These are phyloP conservation scores for Drosophila subquinaria DNA, from an alignment of 2,888 invertebrate species.

Conservation along the genomic window DNA sequence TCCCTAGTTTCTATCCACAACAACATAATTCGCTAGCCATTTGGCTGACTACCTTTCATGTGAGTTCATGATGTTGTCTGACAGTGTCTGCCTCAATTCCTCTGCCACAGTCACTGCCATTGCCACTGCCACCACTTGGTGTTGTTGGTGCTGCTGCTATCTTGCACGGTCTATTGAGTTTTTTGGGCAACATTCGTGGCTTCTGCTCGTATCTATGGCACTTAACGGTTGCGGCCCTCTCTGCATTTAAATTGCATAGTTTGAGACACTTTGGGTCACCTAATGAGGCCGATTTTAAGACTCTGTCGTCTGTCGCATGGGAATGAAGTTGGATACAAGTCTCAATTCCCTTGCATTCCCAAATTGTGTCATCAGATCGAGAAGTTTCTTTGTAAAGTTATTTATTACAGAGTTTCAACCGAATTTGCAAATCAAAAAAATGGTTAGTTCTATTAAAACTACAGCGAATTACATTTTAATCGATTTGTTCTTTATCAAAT, in stretches of 20 bases:
- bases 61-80: conserved; percentile 29
- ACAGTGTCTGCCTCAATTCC: conserved; percentile 7
- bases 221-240: conserved; percentile 59
- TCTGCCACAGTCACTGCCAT: conserved; percentile 9
- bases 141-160: conserved; percentile 47
- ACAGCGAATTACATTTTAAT: too few species aligned
- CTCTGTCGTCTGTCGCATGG: conserved; percentile 38
- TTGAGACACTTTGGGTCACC: conserved; percentile 76
- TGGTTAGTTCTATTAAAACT: too few species aligned
- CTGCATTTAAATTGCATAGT: conserved; percentile 80
- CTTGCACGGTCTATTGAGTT: conserved; percentile 73
- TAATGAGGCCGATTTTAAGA: conserved; percentile 70
- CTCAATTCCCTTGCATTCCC: not conserved
- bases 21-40: conserved; percentile 76
- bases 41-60: conserved; percentile 56
- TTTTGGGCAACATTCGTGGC: conserved; percentile 49
- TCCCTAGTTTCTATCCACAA: conserved; percentile 27
- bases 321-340: conserved; percentile 40
- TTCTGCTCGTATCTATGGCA: conserved; percentile 50
- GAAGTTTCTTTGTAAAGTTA: too few species aligned
- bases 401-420: too few species aligned
- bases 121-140: conserved; percentile 29
- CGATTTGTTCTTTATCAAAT: too few species aligned
- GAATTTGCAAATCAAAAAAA: too few species aligned
- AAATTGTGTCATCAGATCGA: not conserved